A percentile compares a stretch with the other conserved stretches of the same genome.
These are phyloP conservation scores for Pristionchus arcanus DNA, from an alignment of 2,888 invertebrate genomes.

Conservation along the genomic window DNA sequence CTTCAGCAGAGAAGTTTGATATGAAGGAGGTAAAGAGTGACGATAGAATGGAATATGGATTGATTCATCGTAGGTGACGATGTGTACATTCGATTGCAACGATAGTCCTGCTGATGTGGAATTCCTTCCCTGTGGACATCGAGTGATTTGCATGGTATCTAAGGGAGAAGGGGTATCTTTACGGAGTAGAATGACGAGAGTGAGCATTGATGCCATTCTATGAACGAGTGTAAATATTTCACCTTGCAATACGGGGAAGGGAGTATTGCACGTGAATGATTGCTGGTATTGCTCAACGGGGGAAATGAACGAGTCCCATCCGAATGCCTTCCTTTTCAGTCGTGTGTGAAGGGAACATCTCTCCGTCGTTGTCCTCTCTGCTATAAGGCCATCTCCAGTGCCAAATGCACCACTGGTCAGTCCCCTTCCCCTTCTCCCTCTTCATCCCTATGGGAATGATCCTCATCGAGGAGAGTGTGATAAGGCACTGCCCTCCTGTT, in stretches of 20 bases:
- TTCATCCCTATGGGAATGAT: background rate
- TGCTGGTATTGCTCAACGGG: background rate
- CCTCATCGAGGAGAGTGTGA: background rate
- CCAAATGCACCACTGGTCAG: constrained; percentile 46
- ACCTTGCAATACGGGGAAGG: too few species aligned
- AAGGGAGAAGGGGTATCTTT: background rate
- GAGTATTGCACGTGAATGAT: background rate
- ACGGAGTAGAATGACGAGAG: background rate
- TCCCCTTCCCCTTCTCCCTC: background rate
- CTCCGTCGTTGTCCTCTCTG: constrained; percentile 55
- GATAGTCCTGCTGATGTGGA: constrained; percentile 63
- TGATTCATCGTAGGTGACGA: constrained; percentile 52
- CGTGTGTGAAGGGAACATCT: constrained; percentile 25
- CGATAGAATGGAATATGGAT: background rate
- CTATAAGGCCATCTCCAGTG: constrained; percentile 52
- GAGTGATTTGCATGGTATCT: constrained; percentile 67
- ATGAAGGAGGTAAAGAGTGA: constrained; percentile 37
- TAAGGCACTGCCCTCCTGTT: background rate
- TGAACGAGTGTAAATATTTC: too few species aligned
- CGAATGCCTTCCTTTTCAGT: background rate
- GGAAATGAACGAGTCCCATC: background rate
- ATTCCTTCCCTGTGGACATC: constrained; percentile 69
- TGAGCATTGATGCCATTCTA: background rate
- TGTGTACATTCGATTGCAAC: constrained; percentile 71
- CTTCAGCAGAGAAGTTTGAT: constrained; percentile 46